These are phyloP conservation scores for Atrichornis clamosus DNA, from an alignment of 2,113 vertebrate species.

Conservation along the genomic window DNA sequence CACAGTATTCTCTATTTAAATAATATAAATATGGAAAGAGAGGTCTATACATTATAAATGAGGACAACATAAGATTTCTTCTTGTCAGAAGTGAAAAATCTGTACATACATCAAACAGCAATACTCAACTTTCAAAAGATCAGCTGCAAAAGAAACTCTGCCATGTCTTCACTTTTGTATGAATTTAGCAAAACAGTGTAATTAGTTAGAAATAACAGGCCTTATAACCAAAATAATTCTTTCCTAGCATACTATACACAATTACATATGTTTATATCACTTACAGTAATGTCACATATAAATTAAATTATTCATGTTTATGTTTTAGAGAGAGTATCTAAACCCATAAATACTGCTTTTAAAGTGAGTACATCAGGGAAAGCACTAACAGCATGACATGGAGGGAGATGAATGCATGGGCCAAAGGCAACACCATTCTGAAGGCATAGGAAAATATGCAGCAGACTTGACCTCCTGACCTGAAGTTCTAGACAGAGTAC, in stretches of 20 bases:
- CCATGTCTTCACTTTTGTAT: neutral
- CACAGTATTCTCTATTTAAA: neutral
- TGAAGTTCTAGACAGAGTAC: neutral
- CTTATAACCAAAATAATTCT: neutral
- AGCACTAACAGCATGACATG: neutral
- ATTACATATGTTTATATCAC: neutral
- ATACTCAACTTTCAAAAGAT: neutral
- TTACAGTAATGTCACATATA: neutral
- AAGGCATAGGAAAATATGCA: neutral
- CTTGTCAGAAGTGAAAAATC: neutral
- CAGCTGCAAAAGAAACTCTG: neutral
- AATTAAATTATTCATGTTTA: conserved; percentile 1
- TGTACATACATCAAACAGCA: neutral
- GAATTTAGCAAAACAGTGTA: neutral
- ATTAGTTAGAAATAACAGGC: neutral
- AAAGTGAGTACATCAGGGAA: neutral
- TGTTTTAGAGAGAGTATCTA: neutral
- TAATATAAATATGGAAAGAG: neutral
- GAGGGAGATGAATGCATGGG: neutral
- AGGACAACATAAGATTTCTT: neutral
- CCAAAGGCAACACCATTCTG: neutral
- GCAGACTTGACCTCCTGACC: conserved; percentile 26
- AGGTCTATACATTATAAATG: neutral
- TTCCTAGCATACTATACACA: neutral
- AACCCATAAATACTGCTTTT: neutral